Evolutionary conservation across 1,140 invertebrate species (phyloP).

Genomic region (Calosoma granatense): DNA sequence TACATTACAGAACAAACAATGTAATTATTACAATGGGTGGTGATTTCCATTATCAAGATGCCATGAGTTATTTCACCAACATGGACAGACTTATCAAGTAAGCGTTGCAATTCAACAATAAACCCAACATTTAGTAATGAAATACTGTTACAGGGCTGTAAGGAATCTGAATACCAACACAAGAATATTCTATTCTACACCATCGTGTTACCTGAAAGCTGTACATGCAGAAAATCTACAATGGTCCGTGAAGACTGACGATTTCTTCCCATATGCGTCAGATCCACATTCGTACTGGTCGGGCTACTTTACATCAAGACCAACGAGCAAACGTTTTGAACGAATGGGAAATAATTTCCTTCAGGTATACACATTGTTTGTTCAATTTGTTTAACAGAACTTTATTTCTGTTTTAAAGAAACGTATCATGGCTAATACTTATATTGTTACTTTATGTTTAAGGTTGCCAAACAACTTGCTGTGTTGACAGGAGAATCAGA

Average conservation of each 20-base stretch:
- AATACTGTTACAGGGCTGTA: constrained; percentile 21
- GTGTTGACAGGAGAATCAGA: background rate
- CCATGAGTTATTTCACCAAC: constrained; percentile 52
- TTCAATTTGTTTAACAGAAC: constrained; percentile 12
- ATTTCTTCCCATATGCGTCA: constrained; percentile 67
- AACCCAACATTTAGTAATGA: background rate
- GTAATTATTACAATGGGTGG: constrained; percentile 28
- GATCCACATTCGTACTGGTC: constrained; percentile 66
- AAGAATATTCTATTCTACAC: constrained; percentile 68
- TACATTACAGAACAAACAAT: constrained; percentile 20
- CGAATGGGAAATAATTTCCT: constrained; percentile 54
- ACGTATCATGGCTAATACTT: too few species aligned
- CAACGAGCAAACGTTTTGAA: constrained; percentile 53
- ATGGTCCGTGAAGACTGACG: constrained; percentile 51
- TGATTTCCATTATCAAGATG: constrained; percentile 41
- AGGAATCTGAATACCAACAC: constrained; percentile 35
- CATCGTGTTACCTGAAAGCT: constrained; percentile 61
- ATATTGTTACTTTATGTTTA: too few species aligned
- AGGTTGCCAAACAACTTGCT: background rate
- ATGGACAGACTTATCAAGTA: constrained; percentile 66
- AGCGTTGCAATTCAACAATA: constrained; percentile 10
- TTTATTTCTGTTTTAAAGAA: too few species aligned
- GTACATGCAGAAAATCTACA: constrained; percentile 38
- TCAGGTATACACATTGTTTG: constrained; percentile 36
- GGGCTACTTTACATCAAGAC: constrained; percentile 70